These are phyloP conservation scores for Sarcophaga carnaria DNA, from an alignment of 2,888 invertebrate species.

Conservation along the genomic window DNA sequence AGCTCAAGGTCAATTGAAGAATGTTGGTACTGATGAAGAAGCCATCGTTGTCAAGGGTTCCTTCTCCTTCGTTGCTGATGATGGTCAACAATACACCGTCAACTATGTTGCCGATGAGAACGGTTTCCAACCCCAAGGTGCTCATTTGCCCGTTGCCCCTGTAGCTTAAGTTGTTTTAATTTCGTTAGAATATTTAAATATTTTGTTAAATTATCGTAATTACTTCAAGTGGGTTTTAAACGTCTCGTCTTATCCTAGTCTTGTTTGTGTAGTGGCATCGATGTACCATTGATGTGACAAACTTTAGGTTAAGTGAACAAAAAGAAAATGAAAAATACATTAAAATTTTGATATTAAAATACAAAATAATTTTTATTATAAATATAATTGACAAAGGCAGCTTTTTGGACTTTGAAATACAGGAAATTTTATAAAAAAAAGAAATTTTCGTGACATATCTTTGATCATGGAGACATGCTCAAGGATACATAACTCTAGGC, in stretches of 20 bases:
- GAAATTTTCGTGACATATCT: no score
- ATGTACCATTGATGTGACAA: constrained; percentile 63
- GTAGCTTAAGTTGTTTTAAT: constrained; percentile 62
- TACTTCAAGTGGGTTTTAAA: neutral
- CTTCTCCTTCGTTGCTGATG: constrained; percentile 83
- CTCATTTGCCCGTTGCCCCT: constrained; percentile 81
- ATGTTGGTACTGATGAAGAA: constrained; percentile 83
- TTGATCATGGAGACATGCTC: no score
- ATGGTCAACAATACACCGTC: constrained; percentile 84
- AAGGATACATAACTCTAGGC: no score
- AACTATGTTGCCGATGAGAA: constrained; percentile 79
- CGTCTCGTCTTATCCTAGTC: constrained; percentile 67
- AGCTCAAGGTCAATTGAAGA: constrained; percentile 82
- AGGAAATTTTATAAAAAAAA: no score
- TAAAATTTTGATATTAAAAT: constrained; percentile 2
- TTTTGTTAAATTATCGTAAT: constrained; percentile 9
- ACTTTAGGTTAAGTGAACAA: constrained; percentile 68
- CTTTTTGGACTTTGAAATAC: no score
- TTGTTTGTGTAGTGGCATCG: constrained; percentile 46
- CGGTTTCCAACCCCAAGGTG: constrained; percentile 81
- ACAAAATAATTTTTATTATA: no score
- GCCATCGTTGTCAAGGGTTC: constrained; percentile 82
- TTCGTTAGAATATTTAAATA: constrained; percentile 25
- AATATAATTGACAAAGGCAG: no score
- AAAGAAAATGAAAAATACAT: constrained; percentile 56